These are phyloP conservation scores for Pseudomyrmex dendroicus DNA, from an alignment of 1,140 invertebrate species.

Conservation along the genomic window DNA sequence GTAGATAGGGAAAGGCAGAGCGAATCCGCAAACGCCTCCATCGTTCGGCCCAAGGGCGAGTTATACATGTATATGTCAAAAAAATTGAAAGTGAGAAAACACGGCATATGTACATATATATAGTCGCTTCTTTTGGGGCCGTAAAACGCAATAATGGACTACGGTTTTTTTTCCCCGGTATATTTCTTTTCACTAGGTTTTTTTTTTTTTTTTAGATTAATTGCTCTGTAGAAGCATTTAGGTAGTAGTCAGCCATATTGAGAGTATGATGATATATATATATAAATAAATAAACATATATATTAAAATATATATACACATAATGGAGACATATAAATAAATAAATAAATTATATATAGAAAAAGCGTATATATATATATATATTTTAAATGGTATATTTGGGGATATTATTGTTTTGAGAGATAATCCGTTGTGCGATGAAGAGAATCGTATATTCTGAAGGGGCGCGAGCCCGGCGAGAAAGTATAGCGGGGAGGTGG, in stretches of 20 bases:
- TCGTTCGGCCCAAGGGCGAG: constrained; percentile 28
- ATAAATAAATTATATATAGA: constrained; percentile 39
- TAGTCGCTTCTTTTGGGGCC: constrained; percentile 72
- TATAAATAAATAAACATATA: constrained; percentile 67
- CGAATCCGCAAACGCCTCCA: constrained; percentile 31
- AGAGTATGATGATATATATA: constrained; percentile 80
- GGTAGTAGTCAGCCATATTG: constrained; percentile 82
- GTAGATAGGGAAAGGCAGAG: constrained; percentile 50
- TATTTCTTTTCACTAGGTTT: constrained; percentile 51
- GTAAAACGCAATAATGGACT: constrained; percentile 66
- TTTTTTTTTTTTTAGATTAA: constrained; percentile 57
- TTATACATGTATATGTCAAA: not conserved
- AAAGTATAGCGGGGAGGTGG: constrained; percentile 51
- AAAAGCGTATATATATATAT: constrained; percentile 62
- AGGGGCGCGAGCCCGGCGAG: constrained; percentile 36
- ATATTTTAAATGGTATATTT: constrained; percentile 82
- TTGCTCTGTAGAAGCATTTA: constrained; percentile 80
- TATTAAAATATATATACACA: constrained; percentile 73
- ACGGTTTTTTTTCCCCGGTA: constrained; percentile 58
- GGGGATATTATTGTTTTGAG: constrained; percentile 74
- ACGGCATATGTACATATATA: constrained; percentile 77
- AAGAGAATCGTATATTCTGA: constrained; percentile 74
- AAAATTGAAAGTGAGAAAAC: constrained; percentile 64
- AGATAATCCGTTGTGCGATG: constrained; percentile 64
- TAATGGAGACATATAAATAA: constrained; percentile 68